Evolutionary conservation across 2,888 invertebrate genomes (phyloP), one percentile per base, ranked within the genome.

Genomic region (Meganola albula): DNA sequence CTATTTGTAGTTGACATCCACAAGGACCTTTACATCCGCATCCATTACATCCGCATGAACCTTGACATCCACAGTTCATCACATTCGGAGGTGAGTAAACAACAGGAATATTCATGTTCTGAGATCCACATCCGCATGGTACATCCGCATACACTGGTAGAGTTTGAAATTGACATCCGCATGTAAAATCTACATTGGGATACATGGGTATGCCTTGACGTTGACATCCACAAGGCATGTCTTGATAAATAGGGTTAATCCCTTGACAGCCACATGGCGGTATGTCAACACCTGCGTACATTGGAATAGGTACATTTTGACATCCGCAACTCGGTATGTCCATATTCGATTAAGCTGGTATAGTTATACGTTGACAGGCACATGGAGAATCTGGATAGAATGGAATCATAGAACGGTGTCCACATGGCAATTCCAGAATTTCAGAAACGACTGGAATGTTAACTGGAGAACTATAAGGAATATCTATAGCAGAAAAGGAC

Each of bases 221-320:
- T 7, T 37, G 40, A 25, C 53, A 48, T 2, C 53, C 53, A 24
- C 37, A 37, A 2, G 34, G 12, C n/a, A n/a, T n/a, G n/a, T n/a
- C n/a, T n/a, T n/a, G n/a, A n/a, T n/a, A n/a, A n/a, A n/a, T n/a
- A n/a, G n/a, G n/a, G n/a, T n/a, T 20, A 2, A 8, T 9, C 3
- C 3, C 28, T 16, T 29, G 40, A 9, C 42, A 44, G 6, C 48
- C 48, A 20, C 50, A 53, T 2, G 40, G 13, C 10, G 44, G 30
- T n/a, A 29, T 24, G 4, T 27, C 36, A 9, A 7, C n/a, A n/a
- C n/a, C n/a, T n/a, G n/a, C n/a, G n/a, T n/a, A n/a, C n/a, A n/a
- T n/a, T n/a, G n/a, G n/a, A n/a, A n/a, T n/a, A n/a, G n/a, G n/a
- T n/a, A n/a, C n/a, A n/a, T n/a, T n/a, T n/a, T n/a, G n/a, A n/a